These are phyloP conservation scores for Perca fluviatilis DNA, from an alignment of 2,113 vertebrate species.

Conservation along the genomic window DNA sequence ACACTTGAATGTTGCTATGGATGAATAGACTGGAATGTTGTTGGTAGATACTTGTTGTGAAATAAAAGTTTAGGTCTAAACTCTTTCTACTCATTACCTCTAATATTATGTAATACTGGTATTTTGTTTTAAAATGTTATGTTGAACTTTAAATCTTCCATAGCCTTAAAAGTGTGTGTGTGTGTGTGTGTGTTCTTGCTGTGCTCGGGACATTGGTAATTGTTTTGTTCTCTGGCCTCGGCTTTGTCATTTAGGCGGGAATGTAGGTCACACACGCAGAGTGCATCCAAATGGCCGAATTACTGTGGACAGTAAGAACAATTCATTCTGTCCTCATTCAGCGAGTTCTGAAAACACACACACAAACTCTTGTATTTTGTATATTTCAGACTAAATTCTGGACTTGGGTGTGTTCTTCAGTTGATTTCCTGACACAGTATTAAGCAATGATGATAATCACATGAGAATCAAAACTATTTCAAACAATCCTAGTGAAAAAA, in stretches of 20 bases:
- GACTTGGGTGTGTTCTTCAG: not conserved
- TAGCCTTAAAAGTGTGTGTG: not conserved
- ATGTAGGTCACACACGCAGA: constrained; percentile 79
- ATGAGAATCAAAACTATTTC: not conserved
- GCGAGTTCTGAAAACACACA: not conserved
- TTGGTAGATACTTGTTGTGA: constrained; percentile 37
- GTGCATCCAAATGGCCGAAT: constrained; percentile 64
- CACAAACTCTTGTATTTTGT: not conserved
- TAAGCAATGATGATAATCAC: not conserved
- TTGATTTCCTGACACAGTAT: not conserved
- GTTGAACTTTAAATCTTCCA: not conserved
- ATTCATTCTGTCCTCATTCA: constrained; percentile 34
- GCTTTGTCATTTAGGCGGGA: constrained; percentile 65
- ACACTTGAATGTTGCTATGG: constrained; percentile 27
- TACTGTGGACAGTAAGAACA: constrained; percentile 59
- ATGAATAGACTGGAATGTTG: constrained; percentile 48
- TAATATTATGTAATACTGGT: constrained; percentile 9
- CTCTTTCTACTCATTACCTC: not conserved
- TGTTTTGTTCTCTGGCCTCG: constrained; percentile 60
- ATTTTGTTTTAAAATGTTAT: not conserved
- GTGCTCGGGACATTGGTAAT: constrained; percentile 41
- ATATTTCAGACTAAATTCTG: not conserved
- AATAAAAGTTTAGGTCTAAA: constrained; percentile 1
- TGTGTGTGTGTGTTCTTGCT: constrained; percentile 24
- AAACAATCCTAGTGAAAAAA: not conserved